These are phyloP conservation scores for Xestia xanthographa DNA, from an alignment of 2,888 invertebrate species.

Conservation along the genomic window DNA sequence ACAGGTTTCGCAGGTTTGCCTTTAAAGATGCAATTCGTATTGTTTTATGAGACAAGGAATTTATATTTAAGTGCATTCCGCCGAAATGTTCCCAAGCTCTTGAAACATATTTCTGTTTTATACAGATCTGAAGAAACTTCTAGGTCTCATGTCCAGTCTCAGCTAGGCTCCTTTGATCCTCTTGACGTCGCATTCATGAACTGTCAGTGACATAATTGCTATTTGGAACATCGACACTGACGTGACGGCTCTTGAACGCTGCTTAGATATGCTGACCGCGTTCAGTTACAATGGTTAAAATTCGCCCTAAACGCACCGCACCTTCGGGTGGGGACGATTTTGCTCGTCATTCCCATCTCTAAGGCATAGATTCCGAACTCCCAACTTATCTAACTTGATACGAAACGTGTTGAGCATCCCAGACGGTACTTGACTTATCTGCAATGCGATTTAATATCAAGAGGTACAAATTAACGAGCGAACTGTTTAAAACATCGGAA, in stretches of 20 bases:
- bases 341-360: slow-evolving; percentile 3
- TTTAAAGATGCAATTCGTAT: slow-evolving; percentile 31
- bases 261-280: background rate
- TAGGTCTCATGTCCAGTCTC: too few relatives aligned
- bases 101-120: too few relatives aligned
- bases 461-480: slow-evolving; percentile 31
- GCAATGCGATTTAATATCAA: slow-evolving; percentile 35
- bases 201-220: background rate
- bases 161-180: background rate
- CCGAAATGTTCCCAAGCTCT: too few relatives aligned
- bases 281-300: background rate
- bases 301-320: background rate
- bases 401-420: slow-evolving; percentile 38
- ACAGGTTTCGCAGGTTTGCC: slow-evolving; percentile 37
- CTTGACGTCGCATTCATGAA: background rate
- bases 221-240: too few relatives aligned
- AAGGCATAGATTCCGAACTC: slow-evolving; percentile 10
- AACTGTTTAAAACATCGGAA: slow-evolving; percentile 32
- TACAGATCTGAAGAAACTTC: too few relatives aligned
- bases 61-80: too few relatives aligned
- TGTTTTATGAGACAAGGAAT: slow-evolving; percentile 37
- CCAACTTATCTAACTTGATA: slow-evolving; percentile 15
- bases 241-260: background rate
- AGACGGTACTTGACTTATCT: slow-evolving; percentile 40
- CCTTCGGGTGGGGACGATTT: background rate